Evolutionary conservation across 2,797 vertebrate species (phyloP).

Genomic region (Limosa lapponica): DNA sequence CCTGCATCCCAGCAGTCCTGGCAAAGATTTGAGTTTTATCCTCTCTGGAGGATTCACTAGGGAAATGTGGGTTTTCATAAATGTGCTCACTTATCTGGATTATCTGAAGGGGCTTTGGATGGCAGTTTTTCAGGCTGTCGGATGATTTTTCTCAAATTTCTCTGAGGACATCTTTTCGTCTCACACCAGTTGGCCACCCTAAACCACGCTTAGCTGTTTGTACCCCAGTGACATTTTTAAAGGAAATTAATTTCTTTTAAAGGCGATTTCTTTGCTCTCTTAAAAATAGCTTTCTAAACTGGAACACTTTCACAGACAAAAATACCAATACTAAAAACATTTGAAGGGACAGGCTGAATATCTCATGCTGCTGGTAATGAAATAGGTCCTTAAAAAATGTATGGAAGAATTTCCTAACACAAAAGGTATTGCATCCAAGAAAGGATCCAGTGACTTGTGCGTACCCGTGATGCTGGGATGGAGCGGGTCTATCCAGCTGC

Average conservation of each 20-base stretch:
- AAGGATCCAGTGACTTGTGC: neutral
- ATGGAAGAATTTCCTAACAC: neutral
- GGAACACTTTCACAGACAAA: neutral
- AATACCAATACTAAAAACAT: neutral
- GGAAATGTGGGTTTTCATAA: neutral
- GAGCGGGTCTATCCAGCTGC: neutral
- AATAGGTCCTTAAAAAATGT: neutral
- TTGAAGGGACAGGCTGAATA: neutral
- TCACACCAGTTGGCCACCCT: neutral
- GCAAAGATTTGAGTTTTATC: neutral
- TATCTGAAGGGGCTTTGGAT: neutral
- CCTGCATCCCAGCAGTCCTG: neutral
- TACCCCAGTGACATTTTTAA: neutral
- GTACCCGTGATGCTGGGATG: neutral
- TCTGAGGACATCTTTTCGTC: neutral
- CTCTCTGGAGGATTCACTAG: neutral
- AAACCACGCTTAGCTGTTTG: neutral
- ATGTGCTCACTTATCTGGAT: neutral
- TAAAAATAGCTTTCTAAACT: slow-evolving; percentile 7
- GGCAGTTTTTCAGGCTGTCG: neutral
- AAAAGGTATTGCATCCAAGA: neutral
- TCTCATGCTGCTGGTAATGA: neutral
- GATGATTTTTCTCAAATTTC: neutral
- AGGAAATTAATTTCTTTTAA: slow-evolving; percentile 15
- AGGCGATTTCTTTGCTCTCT: neutral